Percentiles rank a stretch among this genome's conserved stretches.
These are phyloP conservation scores for Pampus argenteus DNA, from an alignment of 2,797 vertebrate species.

Conservation along the genomic window DNA sequence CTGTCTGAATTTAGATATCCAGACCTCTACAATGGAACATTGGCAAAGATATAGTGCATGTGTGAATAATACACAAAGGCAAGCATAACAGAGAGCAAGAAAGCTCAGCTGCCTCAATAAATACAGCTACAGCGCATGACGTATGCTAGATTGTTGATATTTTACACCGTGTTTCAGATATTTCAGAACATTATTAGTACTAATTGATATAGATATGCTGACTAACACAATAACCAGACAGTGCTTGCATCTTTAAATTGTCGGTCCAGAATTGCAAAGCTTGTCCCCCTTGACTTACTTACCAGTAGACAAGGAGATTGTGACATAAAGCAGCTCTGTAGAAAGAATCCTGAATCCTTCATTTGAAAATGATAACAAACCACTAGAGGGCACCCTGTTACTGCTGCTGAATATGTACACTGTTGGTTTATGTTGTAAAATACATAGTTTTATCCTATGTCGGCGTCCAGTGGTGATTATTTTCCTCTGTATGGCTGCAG, in stretches of 20 bases:
- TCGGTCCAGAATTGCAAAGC: conserved; percentile 1
- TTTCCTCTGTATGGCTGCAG: conserved; percentile 52
- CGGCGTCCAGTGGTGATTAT: not conserved
- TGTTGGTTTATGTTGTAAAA: conserved; percentile 1
- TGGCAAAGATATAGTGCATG: not conserved
- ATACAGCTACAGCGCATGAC: not conserved
- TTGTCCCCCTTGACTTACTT: not conserved
- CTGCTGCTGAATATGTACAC: not conserved
- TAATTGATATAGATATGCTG: not conserved
- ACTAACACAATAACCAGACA: not conserved
- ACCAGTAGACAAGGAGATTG: not conserved
- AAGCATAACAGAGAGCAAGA: not conserved
- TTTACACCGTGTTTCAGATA: not conserved
- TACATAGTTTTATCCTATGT: not conserved
- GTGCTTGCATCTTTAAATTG: conserved; percentile 18
- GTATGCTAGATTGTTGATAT: not conserved
- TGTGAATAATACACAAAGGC: not conserved
- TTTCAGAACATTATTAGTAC: not conserved
- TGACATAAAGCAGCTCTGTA: conserved; percentile 14
- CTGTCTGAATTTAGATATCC: not conserved
- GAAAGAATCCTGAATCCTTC: conserved; percentile 18
- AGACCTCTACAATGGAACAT: not conserved
- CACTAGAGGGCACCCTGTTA: conserved; percentile 32
- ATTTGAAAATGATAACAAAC: not conserved
- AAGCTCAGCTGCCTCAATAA: not conserved